Conservation (phyloP, 1,140 invertebrate genomes). For the Acromyrmex echinatior region DNA sequence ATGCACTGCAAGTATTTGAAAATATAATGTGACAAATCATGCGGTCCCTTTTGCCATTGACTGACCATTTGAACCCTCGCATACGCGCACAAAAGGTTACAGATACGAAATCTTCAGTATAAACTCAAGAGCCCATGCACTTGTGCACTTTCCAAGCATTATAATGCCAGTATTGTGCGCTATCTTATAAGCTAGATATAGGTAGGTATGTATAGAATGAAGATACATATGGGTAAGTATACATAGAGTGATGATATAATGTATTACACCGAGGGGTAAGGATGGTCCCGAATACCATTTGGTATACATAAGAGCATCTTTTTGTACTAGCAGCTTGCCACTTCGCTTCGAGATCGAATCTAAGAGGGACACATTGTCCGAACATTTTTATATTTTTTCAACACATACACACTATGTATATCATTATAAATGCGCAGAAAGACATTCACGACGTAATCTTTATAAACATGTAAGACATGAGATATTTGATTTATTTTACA, state of each 20-base stretch:
- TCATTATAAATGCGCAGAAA: neutral
- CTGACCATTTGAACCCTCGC: constrained; percentile 69
- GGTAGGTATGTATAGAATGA: constrained; percentile 45
- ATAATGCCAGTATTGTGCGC: constrained; percentile 73
- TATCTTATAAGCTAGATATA: constrained; percentile 72
- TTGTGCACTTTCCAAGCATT: constrained; percentile 70
- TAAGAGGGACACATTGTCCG: constrained; percentile 52
- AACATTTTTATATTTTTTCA: constrained; percentile 28
- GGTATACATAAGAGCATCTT: constrained; percentile 65
- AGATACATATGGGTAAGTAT: constrained; percentile 68
- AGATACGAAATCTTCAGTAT: constrained; percentile 72
- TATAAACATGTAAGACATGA: neutral
- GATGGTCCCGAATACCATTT: constrained; percentile 64
- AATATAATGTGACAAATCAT: constrained; percentile 33
- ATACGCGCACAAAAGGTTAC: constrained; percentile 58
- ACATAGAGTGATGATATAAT: constrained; percentile 52
- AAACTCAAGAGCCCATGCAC: constrained; percentile 76
- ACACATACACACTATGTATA: constrained; percentile 3
- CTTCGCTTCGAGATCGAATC: constrained; percentile 69
- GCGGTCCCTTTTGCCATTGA: constrained; percentile 52
- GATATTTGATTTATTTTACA: neutral
- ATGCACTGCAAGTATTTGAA: constrained; percentile 21
- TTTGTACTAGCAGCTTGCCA: constrained; percentile 74
- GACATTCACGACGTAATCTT: neutral
- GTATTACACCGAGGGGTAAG: constrained; percentile 64